Conservation (phyloP, 1,140 invertebrate genomes). For the Zaprionus africanus region DNA sequence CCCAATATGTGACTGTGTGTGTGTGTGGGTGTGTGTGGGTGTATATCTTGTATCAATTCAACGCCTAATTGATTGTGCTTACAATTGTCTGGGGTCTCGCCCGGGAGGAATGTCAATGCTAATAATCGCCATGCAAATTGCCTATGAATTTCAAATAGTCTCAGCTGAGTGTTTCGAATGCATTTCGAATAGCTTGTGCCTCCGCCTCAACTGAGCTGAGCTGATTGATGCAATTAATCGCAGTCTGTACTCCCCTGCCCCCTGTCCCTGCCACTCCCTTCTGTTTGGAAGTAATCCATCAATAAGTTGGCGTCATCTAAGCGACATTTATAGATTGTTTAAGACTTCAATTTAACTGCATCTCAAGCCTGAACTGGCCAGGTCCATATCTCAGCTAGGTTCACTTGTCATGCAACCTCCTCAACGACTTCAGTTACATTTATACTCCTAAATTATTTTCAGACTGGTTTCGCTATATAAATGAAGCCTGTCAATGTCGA, state of each 20-base stretch:
- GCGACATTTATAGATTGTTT: slow-evolving; percentile 60
- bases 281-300: slow-evolving; percentile 53
- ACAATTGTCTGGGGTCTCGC: slow-evolving; percentile 71
- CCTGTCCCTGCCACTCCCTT: neutral
- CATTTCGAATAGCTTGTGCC: slow-evolving; percentile 45
- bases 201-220: slow-evolving; percentile 6
- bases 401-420: slow-evolving; percentile 38
- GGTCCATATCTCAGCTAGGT: neutral
- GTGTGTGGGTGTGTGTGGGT: slow-evolving; percentile 4
- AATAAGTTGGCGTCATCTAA: slow-evolving; percentile 31
- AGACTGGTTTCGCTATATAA: slow-evolving; percentile 61
- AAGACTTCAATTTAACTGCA: slow-evolving; percentile 6
- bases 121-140: slow-evolving; percentile 79
- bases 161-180: slow-evolving; percentile 42
- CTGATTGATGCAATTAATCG: slow-evolving; percentile 33
- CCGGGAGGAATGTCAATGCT: slow-evolving; percentile 75
- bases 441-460: slow-evolving; percentile 56
- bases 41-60: slow-evolving; percentile 46
- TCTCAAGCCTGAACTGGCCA: neutral
- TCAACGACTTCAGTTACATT: slow-evolving; percentile 33
- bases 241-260: neutral
- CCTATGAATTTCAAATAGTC: slow-evolving; percentile 65
- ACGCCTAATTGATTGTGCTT: slow-evolving; percentile 77
- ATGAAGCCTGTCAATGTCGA: slow-evolving; percentile 60
- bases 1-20: slow-evolving; percentile 5